These are phyloP conservation scores for Trachelus stipa DNA, from an alignment of 2,888 invertebrate species.

Conservation along the genomic window DNA sequence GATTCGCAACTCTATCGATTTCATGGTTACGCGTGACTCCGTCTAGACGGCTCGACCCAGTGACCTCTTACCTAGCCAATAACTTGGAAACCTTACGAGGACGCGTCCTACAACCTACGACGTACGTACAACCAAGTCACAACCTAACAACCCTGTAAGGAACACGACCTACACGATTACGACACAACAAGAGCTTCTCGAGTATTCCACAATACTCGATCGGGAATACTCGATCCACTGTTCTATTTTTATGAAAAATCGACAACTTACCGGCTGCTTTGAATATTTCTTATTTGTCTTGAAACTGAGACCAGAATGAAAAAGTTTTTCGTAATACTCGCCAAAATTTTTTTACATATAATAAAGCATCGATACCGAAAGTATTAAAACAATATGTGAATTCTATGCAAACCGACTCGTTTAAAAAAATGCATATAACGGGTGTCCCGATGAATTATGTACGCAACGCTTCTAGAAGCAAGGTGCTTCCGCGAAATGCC, in stretches of 20 bases:
- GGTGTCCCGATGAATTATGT: too few species aligned
- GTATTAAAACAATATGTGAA: too few species aligned
- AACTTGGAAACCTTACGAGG: conserved; percentile 53
- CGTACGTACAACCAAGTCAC: not conserved
- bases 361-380: too few species aligned
- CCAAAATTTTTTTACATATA: too few species aligned
- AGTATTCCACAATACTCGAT: not conserved
- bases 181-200: not conserved
- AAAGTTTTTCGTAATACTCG: too few species aligned
- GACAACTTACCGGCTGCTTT: not conserved
- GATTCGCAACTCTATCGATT: not conserved
- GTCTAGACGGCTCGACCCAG: not conserved
- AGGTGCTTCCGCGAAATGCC: too few species aligned
- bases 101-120: conserved; percentile 2
- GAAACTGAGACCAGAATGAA: not conserved
- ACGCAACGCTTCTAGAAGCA: too few species aligned
- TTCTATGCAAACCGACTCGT: too few species aligned
- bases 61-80: conserved; percentile 37
- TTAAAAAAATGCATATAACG: too few species aligned
- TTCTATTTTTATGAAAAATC: not conserved
- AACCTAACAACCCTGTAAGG: not conserved
- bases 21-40: not conserved
- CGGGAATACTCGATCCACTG: not conserved
- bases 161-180: not conserved
- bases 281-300: not conserved